Conservation (phyloP, 2,113 vertebrate species). For the Psettodes erumei region DNA sequence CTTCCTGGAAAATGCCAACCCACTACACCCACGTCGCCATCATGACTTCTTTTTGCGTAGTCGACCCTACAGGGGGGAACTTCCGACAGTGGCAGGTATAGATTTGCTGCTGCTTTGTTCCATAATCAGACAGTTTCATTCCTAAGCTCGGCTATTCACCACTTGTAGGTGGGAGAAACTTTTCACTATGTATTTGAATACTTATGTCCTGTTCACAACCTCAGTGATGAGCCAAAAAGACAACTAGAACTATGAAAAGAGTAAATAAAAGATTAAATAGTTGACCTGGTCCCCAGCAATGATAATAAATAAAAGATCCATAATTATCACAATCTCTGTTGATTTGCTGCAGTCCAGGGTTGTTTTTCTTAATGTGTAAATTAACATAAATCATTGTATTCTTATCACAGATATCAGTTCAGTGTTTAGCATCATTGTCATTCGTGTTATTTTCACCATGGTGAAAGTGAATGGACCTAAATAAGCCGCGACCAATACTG, state of each 20-base stretch:
- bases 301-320: neutral
- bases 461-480: constrained; percentile 10
- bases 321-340: neutral
- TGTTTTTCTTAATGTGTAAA: neutral
- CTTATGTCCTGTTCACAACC: neutral
- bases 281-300: too few relatives aligned
- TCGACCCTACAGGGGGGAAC: constrained; percentile 68
- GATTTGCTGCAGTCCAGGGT: neutral
- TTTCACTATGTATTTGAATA: neutral
- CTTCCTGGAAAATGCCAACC: constrained; percentile 56
- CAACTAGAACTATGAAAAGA: neutral
- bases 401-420: neutral
- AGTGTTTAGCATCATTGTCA: neutral
- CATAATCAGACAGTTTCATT: neutral
- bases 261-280: too few relatives aligned
- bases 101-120: neutral
- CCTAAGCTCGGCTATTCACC: neutral
- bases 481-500: neutral
- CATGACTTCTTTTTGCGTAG: constrained; percentile 53
- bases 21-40: constrained; percentile 24
- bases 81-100: constrained; percentile 77
- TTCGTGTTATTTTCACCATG: neutral
- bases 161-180: neutral
- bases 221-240: neutral
- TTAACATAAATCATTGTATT: constrained; percentile 1